Conservation (phyloP, 1,140 invertebrate genomes). For the Calephelis nemesis region DNA sequence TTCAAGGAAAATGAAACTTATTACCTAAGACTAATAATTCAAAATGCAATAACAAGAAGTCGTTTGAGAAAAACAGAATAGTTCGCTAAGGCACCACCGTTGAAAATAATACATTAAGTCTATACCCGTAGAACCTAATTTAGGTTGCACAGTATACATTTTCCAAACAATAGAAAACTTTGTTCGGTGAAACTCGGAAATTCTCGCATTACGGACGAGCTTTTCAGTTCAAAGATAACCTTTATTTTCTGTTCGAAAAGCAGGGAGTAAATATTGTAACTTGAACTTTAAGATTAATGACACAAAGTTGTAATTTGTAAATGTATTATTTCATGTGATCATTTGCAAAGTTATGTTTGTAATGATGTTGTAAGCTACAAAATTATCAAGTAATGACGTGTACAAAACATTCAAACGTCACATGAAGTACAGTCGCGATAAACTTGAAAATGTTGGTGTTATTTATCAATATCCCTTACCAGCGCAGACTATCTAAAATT, state of each 20-base stretch:
- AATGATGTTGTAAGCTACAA: conserved; percentile 35
- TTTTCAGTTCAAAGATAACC: conserved; percentile 38
- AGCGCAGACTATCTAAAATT: too few species aligned
- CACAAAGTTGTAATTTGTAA: conserved; percentile 21
- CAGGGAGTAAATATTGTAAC: conserved; percentile 21
- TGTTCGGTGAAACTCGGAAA: conserved; percentile 36
- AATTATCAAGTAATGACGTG: conserved; percentile 51
- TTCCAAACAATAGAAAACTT: conserved; percentile 35
- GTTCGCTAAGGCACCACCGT: not conserved
- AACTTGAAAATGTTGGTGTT: too few species aligned
- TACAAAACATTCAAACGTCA: conserved; percentile 43
- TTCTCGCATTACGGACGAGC: conserved; percentile 35
- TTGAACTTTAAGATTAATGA: conserved; percentile 22
- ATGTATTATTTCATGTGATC: conserved; percentile 19
- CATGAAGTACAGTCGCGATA: too few species aligned
- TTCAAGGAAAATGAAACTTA: conserved; percentile 31
- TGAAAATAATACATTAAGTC: conserved; percentile 30
- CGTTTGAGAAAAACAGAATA: conserved; percentile 31
- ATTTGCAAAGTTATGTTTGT: conserved; percentile 34
- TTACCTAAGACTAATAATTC: not conserved
- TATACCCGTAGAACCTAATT: conserved; percentile 20
- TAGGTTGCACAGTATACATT: not conserved
- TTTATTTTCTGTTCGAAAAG: conserved; percentile 23
- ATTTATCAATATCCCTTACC: too few species aligned
- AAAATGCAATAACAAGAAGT: conserved; percentile 17